Base-by-base conservation (phyloP, 2,113 vertebrate genomes). In the Tinamus guttatus region DNA sequence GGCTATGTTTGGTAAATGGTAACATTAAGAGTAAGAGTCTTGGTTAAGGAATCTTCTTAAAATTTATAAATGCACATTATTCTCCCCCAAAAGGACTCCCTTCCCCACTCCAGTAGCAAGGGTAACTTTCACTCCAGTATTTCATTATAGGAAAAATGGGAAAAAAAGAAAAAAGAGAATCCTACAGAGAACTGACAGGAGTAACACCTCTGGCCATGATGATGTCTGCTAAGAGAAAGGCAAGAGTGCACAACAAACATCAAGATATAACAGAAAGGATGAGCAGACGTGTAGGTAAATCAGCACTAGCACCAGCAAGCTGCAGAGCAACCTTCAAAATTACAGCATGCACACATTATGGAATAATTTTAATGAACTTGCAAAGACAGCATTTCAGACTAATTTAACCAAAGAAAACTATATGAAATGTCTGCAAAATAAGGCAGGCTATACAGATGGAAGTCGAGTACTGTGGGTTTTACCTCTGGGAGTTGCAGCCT, bases 391-490 rank as follows among this genome's bases (percentile, higher is more conserved):
- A 96, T 94, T 97, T 96, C 80, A 96, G 83, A 94, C 96, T 95
- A 97, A 97, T 96, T 94, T 97, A 97, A 95, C 93, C 86, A 91
- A 93, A 78, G 91, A 85, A 97, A 98, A 97, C 85, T 70, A 94
- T 90, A 97, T 89, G 74, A 96, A 97, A 97, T 96, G 70, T 95
- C 91, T 86, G 85, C 86, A 84, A 96, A 95, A 90, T 73, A 97
- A 97, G 97, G 95, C 41, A 93, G 92, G 85, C 94, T 97, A 95
- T 95, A 97, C 97, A 98, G 98, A 98, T 98, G 98, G 98, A 97
- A 97, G 94, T 97, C 96, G 98, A 97, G 97, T 97, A 96, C 97
- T 97, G 97, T 96, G 97, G 95, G 97, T 96, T 98, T 98, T 97
- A 98, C 97, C 98, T 97, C 97, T 98, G 97, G 96, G 96, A 97